These are phyloP conservation scores for Danio albolineatus DNA, from an alignment of 2,797 vertebrate genomes.

Conservation along the genomic window DNA sequence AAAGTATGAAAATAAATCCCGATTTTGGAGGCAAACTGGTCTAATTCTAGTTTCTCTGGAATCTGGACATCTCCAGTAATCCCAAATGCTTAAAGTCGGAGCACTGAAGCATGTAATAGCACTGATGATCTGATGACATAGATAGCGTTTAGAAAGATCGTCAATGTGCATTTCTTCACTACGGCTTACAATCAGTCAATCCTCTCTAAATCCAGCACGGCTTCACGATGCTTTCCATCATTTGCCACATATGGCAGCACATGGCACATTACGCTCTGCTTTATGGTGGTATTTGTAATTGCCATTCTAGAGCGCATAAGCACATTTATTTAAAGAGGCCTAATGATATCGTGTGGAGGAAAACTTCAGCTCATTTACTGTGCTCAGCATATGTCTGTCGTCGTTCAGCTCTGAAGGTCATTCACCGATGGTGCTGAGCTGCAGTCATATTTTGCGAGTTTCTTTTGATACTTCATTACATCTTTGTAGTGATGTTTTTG, in stretches of 20 bases:
- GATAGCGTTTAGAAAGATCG: constrained; percentile 24
- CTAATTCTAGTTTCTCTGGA: too few species aligned
- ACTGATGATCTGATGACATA: constrained; percentile 53
- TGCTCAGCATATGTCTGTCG: constrained; percentile 13
- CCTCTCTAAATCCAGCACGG: constrained; percentile 33
- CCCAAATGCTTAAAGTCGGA: constrained; percentile 21
- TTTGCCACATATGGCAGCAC: constrained; percentile 22
- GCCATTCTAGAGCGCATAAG: constrained; percentile 1
- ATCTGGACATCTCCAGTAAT: too few species aligned
- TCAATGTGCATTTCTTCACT: constrained; percentile 20
- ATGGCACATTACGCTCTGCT: background rate
- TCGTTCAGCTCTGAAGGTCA: constrained; percentile 11
- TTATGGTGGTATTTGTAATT: constrained; percentile 20
- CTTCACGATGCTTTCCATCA: constrained; percentile 20
- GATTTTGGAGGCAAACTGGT: too few species aligned
- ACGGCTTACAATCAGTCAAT: constrained; percentile 18
- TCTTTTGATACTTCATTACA: background rate
- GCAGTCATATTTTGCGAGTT: background rate
- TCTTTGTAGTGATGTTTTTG: background rate
- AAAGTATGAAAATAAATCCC: too few species aligned
- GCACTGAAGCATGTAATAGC: constrained; percentile 35
- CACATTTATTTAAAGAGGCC: constrained; percentile 37
- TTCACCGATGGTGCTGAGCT: background rate
- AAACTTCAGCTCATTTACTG: constrained; percentile 26
- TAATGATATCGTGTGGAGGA: constrained; percentile 30